Evolutionary conservation across 1,140 invertebrate species (phyloP), one percentile per base, ranked within the genome.

Genomic region (Drosophila tsacasi): DNA sequence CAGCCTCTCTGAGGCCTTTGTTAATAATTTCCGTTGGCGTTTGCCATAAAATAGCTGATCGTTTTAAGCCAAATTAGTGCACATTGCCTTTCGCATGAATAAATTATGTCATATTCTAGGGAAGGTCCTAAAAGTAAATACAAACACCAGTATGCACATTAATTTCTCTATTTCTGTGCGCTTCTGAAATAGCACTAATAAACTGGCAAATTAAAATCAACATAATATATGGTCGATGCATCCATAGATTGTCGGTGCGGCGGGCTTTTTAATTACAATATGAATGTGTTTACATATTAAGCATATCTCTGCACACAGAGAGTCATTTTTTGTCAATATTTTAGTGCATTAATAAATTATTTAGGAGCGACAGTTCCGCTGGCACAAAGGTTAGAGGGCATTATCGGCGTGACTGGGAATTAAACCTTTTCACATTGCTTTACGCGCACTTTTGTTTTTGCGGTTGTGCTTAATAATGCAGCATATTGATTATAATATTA

Each of bases 291-390:
- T 42, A 25, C 58, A 55, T 52, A 65, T 59, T 19, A 13, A 17
- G 32, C 39, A 27, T 40, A 39, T 39, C 23, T 39, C 39, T 54
- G 50, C 46, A 58, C 46, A 32, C 46, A 47, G 57, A 47, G 57
- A 32, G 37, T 25, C 10, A 32, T 54, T 62, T 62, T 49, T 81
- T 81, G 44, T 50, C 50, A 40, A 80, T 80, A 58, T 59, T 69
- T 76, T 80, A 63, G 81, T 79, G 52, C 72, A 83, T 83, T 83
- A 80, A 83, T 83, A 72, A 83, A 83, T 83, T 83, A 83, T 84
- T 83, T 80, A 60, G 59, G 35, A n/a, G 40, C 40, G 65, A 76
- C 62, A 60, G 73, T 46, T 60, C 35, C 17, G 27, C 37, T 10
- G 35, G 25, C 35, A 55, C 67, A 46, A 68, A 46, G 64, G 67